A percentile compares a stretch with the other conserved stretches of the same genome.
Evolutionary conservation across 2,888 invertebrate genomes (phyloP).

Genomic region (Drosophila macrospina): DNA sequence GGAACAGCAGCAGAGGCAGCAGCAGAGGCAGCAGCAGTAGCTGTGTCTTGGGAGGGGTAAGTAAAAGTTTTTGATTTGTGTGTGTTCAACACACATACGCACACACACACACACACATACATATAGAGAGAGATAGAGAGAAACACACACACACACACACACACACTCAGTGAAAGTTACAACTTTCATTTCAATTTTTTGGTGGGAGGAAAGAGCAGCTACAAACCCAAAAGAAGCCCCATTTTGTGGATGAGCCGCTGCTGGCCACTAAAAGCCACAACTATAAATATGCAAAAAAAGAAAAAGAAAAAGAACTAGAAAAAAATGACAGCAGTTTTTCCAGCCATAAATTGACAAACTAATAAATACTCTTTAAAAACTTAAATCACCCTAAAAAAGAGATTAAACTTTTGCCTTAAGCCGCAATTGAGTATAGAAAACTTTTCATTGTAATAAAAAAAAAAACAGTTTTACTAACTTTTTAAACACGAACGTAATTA

Average conservation of each 20-base stretch:
- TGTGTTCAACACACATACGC: constrained; percentile 47
- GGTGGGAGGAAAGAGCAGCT: background rate
- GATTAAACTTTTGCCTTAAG: background rate
- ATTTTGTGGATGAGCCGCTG: constrained; percentile 29
- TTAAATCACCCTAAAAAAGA: background rate
- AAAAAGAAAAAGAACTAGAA: background rate
- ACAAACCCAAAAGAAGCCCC: background rate
- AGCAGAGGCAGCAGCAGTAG: background rate
- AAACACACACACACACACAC: constrained; percentile 15
- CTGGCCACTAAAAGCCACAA: constrained; percentile 51
- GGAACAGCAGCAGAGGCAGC: background rate
- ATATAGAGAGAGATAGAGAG: constrained; percentile 3
- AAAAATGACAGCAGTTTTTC: background rate
- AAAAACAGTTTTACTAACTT: too few species aligned
- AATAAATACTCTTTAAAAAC: constrained; percentile 14
- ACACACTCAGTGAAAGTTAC: constrained; percentile 67
- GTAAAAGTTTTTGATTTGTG: constrained; percentile 78
- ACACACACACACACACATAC: constrained; percentile 1
- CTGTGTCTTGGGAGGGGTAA: constrained; percentile 34
- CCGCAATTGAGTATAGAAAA: too few species aligned
- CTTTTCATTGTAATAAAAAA: too few species aligned
- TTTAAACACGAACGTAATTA: too few species aligned
- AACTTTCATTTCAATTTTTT: constrained; percentile 66
- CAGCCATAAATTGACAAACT: background rate
- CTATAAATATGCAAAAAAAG: constrained; percentile 45